Conservation (phyloP, 2,113 vertebrate species). For the Polypterus bichir region DNA sequence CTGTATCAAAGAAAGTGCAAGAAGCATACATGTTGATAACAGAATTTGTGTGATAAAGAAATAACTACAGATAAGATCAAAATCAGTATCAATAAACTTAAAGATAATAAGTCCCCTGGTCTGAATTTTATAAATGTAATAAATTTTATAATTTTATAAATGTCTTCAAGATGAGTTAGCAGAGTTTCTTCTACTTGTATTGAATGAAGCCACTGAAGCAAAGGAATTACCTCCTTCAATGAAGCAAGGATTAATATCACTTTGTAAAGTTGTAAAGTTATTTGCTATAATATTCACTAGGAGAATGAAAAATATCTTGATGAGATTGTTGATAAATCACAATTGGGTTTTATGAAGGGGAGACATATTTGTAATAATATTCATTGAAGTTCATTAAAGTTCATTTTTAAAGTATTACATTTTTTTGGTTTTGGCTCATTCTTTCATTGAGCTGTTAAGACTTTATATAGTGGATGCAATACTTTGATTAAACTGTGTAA, state of each 20-base stretch:
- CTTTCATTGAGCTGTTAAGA: too few relatives aligned
- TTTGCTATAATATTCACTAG: not conserved
- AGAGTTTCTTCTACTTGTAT: not conserved
- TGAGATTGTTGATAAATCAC: not conserved
- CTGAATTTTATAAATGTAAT: conserved; percentile 7
- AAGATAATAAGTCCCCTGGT: conserved; percentile 8
- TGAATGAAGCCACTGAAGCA: not conserved
- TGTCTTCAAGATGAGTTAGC: not conserved
- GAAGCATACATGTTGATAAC: not conserved
- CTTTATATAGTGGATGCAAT: too few relatives aligned
- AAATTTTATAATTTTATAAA: conserved; percentile 9
- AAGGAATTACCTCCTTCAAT: not conserved
- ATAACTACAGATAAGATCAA: not conserved
- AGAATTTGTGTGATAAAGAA: conserved; percentile 4
- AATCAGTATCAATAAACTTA: not conserved
- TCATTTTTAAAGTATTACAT: too few relatives aligned
- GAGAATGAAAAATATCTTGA: not conserved
- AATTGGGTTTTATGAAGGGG: conserved; percentile 1
- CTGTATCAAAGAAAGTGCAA: not conserved
- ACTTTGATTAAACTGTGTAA: too few relatives aligned
- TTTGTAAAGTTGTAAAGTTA: not conserved
- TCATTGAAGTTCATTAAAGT: too few relatives aligned
- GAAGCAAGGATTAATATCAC: not conserved
- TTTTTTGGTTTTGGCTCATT: too few relatives aligned
- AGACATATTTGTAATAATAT: conserved; percentile 2